Percentiles rank a stretch among this genome's conserved stretches.
phyloP scores from a whole-genome alignment of 2,888 invertebrate species.

The Micropterix aruncella region DNA sequence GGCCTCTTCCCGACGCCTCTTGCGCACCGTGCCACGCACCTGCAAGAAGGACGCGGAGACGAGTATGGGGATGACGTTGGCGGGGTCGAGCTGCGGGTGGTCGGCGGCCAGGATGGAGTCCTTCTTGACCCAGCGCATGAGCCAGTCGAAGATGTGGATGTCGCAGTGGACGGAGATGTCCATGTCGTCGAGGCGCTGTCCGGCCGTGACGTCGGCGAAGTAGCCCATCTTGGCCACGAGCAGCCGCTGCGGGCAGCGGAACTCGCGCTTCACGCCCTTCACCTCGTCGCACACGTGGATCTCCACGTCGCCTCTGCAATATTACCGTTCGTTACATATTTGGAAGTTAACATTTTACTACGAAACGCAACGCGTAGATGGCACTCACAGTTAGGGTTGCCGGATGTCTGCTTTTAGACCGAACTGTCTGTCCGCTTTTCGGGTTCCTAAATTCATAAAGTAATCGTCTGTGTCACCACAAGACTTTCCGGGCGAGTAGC shows the following conservation, averaged over 20 bases:
- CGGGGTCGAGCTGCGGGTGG: conserved; percentile 60
- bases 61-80: conserved; percentile 81
- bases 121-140: conserved; percentile 90
- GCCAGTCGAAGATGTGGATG: conserved; percentile 90
- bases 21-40: too few species aligned
- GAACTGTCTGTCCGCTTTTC: conserved; percentile 6
- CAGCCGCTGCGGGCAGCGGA: conserved; percentile 74
- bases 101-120: conserved; percentile 49
- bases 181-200: conserved; percentile 75
- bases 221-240: conserved; percentile 89
- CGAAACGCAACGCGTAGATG: too few species aligned
- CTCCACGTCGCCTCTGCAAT: conserved; percentile 61
- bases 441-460: too few species aligned
- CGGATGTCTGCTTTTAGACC: conserved; percentile 5
- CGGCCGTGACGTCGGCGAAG: conserved; percentile 79
- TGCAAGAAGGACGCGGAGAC: conserved; percentile 88
- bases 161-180: conserved; percentile 97
- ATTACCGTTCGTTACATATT: too few species aligned
- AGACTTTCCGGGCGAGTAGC: too few species aligned
- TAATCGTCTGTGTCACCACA: too few species aligned
- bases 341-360: too few species aligned
- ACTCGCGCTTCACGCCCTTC: conserved; percentile 78
- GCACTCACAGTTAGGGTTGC: too few species aligned
- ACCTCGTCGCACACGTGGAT: conserved; percentile 94
- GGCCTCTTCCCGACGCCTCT: too few species aligned